Base-by-base conservation (phyloP, 2,113 vertebrate genomes). In the Coracopsis vasa region DNA sequence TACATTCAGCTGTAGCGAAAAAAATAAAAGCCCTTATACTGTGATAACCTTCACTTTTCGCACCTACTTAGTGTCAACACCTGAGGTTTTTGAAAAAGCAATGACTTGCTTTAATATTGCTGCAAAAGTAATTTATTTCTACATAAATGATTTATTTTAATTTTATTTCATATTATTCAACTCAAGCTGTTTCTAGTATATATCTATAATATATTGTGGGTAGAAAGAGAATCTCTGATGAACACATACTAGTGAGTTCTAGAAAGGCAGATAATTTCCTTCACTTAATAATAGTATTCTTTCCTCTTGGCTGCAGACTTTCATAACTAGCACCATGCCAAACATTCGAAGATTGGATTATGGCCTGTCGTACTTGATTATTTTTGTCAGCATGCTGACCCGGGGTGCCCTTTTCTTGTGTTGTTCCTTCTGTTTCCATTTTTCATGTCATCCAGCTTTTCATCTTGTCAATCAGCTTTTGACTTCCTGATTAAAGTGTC, bases 401-500 rank as follows among this genome's bases (percentile, higher is more conserved):
- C 93, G 77, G 97, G 92, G 96, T 97, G 98, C 97, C 98, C 98
- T 98, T 98, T 98, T 98, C 98, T 98, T 98, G 98, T 98, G 98
- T 97, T 98, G 97, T 98, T 98, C 98, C 98, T 98, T 98, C 98
- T 98, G 98, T 98, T 98, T 98, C 98, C 98, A 98, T 98, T 98
- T 98, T 98, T 98, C 98, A 98, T 98, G 98, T 98, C 98, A 98
- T 98, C 98, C 97, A 98, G 97, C 98, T 98, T 98, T 98, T 98
- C 98, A 98, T 98, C 98, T 98, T 98, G 98, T 98, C 98, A 98
- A 98, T 98, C 98, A 98, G 98, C 97, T 98, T 98, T 98, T 98
- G 98, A 98, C 98, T 98, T 98, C 98, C 98, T 98, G 98, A 98
- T 98, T 98, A 98, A 98, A 98, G 98, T 98, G 97, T 98, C 98